These are phyloP conservation scores for Rhinichthys klamathensis DNA, from an alignment of 2,113 vertebrate species.

Conservation along the genomic window DNA sequence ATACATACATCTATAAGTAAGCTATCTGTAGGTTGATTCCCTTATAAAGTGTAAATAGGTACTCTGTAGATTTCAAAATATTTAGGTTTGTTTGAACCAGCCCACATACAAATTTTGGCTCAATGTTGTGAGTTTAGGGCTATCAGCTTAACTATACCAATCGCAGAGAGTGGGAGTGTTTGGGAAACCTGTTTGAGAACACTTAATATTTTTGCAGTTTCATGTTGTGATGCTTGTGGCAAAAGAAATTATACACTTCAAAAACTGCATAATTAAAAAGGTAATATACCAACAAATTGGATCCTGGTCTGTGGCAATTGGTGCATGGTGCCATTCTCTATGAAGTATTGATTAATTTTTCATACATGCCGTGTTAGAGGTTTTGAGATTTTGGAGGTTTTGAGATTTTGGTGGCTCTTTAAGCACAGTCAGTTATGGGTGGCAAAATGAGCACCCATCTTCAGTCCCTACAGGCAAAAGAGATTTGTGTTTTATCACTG, in stretches of 20 bases:
- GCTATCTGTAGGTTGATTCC: not conserved
- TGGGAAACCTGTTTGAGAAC: not conserved
- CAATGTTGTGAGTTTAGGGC: not conserved
- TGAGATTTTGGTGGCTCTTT: constrained; percentile 42
- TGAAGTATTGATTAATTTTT: constrained; percentile 23
- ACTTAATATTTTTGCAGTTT: not conserved
- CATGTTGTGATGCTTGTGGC: not conserved
- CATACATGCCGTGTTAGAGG: not conserved
- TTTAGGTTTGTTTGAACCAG: not conserved
- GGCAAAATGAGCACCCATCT: constrained; percentile 44
- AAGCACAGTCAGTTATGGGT: constrained; percentile 42
- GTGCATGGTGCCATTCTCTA: constrained; percentile 17
- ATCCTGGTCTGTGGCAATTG: constrained; percentile 25
- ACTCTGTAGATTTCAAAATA: not conserved
- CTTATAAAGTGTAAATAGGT: not conserved
- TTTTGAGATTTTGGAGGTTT: no score
- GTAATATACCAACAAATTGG: constrained; percentile 40
- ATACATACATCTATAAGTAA: not conserved
- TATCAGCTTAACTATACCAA: not conserved
- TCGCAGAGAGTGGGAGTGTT: not conserved
- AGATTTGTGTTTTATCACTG: constrained; percentile 34
- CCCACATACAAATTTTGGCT: not conserved
- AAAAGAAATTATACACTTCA: not conserved
- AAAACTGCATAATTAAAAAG: constrained; percentile 33
- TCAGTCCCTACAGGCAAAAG: constrained; percentile 29